Evolutionary conservation across 2,888 invertebrate species (phyloP), one percentile per base, ranked within the genome.

Genomic region (Drosophila sordidula): DNA sequence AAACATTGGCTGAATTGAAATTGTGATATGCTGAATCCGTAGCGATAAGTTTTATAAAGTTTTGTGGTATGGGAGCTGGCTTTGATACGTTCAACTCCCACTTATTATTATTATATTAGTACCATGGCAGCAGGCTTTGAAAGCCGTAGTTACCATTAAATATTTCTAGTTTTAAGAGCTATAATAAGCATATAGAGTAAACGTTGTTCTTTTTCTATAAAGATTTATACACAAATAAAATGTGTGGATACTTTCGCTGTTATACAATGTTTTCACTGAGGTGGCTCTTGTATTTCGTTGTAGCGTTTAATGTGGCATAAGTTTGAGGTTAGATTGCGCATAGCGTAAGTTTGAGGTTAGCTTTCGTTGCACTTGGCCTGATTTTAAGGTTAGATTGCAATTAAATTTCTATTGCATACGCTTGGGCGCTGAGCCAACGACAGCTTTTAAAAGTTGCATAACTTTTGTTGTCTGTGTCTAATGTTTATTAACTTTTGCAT

Each of bases 171-270:
- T 44, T 11, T 51, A 44, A 50, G 36, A 9, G 11, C 16, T 39
- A 54, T 25, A 3, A 12, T 64, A 64, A 36, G 22, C 22, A 34
- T 12, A 16, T 32, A 38, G 4, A 57, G 34, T 26, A 3, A 46
- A 58, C 42, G 34, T 55, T 75, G 42, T 75, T 71, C 4, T 44
- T 59, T 49, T 34, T 55, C 39, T 26, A 59, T 45, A 9, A 42
- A 12, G 36, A 45, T 54, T 36, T 51, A 52, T 18, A 72, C 66
- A 88, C 54, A 57, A 74, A 81, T 82, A 86, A 81, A 88, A 52
- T 75, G 80, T 75, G 86, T 59, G 50, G 56, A 38, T 62, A 51
- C 18, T 58, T 51, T 64, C 46, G 65, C 46, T 78, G 69, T 70
- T 65, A 59, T 68, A 32, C 46, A 54, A 54, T 66, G 46, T 57